A percentile compares a stretch with the other conserved stretches of the same genome.
These are phyloP conservation scores for Corbicula japonica DNA, from an alignment of 2,888 invertebrate genomes.

Conservation along the genomic window DNA sequence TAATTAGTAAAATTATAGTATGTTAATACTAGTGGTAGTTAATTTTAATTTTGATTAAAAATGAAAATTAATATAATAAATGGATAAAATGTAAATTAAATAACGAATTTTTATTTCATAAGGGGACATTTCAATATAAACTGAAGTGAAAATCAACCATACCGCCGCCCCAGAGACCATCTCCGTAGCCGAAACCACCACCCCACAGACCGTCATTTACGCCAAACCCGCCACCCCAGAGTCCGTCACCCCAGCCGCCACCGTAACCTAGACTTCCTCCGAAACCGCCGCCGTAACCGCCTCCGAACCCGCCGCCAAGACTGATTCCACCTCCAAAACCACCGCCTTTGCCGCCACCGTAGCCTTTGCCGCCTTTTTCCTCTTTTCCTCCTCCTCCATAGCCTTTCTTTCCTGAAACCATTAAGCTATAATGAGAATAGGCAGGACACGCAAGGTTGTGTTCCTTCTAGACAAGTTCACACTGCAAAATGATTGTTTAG, in stretches of 20 bases:
- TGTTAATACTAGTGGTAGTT: too few relatives aligned
- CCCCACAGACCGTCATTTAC: constrained; percentile 1
- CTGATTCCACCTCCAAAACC: constrained; percentile 19
- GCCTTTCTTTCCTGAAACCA: constrained; percentile 24
- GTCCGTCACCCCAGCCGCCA: background rate
- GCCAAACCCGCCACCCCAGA: background rate
- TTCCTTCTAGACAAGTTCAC: too few relatives aligned
- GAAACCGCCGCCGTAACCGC: background rate
- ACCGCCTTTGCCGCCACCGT: background rate
- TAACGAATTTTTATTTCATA: too few relatives aligned
- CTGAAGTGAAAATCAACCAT: background rate
- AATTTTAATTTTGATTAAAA: too few relatives aligned
- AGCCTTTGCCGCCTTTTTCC: background rate
- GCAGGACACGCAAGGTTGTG: too few relatives aligned
- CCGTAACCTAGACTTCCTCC: constrained; percentile 1
- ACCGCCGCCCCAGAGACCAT: background rate
- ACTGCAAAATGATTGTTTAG: too few relatives aligned
- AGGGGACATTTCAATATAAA: background rate
- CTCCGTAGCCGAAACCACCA: constrained; percentile 1
- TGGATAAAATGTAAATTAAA: too few relatives aligned
- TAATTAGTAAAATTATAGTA: too few relatives aligned
- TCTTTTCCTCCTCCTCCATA: constrained; percentile 10
- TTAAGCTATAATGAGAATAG: too few relatives aligned
- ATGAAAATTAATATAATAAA: too few relatives aligned
- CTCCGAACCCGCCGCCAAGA: background rate